Base-by-base conservation (phyloP, 1,140 invertebrate species). In the Rhizoglyphus robini region DNA sequence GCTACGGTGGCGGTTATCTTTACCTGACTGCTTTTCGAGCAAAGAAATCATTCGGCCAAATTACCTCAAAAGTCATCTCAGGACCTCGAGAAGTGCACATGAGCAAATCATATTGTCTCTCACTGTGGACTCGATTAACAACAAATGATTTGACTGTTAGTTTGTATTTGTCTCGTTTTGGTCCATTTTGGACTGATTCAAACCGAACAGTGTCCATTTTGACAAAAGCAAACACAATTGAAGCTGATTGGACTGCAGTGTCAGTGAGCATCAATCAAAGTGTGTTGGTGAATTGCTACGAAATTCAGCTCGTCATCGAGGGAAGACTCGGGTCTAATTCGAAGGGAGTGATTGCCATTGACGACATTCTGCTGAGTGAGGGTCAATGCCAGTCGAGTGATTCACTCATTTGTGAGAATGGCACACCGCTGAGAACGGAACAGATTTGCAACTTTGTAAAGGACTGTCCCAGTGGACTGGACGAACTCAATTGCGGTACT, bases 401-500 rank as follows among this genome's bases (percentile, higher is more conserved):
- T n/a, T n/a, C n/a, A 38, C 15, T 60, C 13, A 11, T 60, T 23
- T 60, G 58, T 60, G 58, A 60, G 36, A 46, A 60, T 60, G 58
- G 58, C 15, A 60, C 29, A 1, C 2, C 27, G 11, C 15, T 60
- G 13, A 29, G 13, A 23, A 1, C 1, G 1, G 58, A 60, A 20
- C 27, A 27, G 2, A 60, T 60, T 2, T 60, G 58, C 29, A 60
- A 60, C 27, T 60, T 60, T 34, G 29, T 60, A 4, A 60, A 60
- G n/a, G 58, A 38, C 25, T 38, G 58, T 60, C 58, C 32, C 15
- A 60, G 48, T 23, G 48, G 48, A 25, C 13, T 51, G 48, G 48
- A 60, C 36, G 58, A 60, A 32, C 8, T 54, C 31, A 69, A 68
- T 18, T 69, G 69, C 18, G 20, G 32, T 47, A 41, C 38, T 15